phyloP scores from a whole-genome alignment of 2,888 invertebrate genomes.

The Sthenelais limicola region DNA sequence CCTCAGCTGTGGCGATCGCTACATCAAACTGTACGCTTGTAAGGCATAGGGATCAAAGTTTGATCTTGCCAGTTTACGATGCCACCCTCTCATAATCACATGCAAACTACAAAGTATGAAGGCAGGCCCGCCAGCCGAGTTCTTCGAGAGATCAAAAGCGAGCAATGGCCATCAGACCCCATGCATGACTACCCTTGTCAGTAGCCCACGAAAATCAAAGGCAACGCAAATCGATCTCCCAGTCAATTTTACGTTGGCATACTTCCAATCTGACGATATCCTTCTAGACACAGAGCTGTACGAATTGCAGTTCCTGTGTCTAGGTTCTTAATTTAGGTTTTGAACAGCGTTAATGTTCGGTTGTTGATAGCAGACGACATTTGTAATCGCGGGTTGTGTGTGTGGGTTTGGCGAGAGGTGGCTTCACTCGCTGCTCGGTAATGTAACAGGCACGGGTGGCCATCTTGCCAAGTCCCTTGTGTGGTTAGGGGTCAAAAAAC shows the following conservation, averaged over 20 bases:
- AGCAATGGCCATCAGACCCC: not conserved
- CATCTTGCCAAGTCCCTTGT: conserved; percentile 27
- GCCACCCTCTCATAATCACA: conserved; percentile 4
- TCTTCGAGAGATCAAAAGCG: not conserved
- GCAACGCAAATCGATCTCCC: conserved; percentile 35
- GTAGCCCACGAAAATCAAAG: conserved; percentile 21
- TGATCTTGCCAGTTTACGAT: conserved; percentile 18
- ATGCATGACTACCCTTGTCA: conserved; percentile 33
- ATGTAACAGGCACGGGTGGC: conserved; percentile 3
- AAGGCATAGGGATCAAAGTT: conserved; percentile 7
- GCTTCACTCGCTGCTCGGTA: conserved; percentile 29
- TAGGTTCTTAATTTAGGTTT: too few species aligned
- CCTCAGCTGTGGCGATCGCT: not conserved
- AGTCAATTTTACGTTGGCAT: conserved; percentile 29
- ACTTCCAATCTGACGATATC: not conserved
- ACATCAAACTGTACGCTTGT: conserved; percentile 11
- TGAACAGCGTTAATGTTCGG: too few species aligned
- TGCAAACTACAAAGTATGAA: conserved; percentile 6
- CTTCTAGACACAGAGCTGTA: too few species aligned
- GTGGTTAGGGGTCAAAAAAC: too few species aligned
- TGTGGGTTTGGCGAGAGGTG: too few species aligned
- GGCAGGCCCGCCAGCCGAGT: not conserved
- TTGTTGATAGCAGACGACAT: too few species aligned
- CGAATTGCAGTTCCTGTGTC: too few species aligned
- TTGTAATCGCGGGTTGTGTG: too few species aligned